Base-by-base conservation (phyloP, 1,140 invertebrate species). In the Temnothorax longispinosus region DNA sequence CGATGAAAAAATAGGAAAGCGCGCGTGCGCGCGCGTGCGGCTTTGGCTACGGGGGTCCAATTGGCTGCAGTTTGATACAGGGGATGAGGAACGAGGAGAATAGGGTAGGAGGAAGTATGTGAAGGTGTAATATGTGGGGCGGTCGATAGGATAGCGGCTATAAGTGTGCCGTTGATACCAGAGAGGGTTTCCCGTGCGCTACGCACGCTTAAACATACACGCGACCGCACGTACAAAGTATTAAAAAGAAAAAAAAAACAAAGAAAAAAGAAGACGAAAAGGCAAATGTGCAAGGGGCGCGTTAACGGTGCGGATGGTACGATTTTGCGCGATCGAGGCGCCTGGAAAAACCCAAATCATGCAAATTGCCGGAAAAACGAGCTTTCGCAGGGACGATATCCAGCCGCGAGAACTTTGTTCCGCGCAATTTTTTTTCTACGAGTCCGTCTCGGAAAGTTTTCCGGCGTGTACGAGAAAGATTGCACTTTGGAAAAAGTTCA, bases 91-190 rank as follows among this genome's bases (percentile, higher is more conserved):
- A 88, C 10, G 71, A 62, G 75, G 75, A 75, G 80, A 74, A 80
- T 32, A 87, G 78, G 62, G 58, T 72, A 85, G 80, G 89, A 86
- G 82, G 64, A 65, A 50, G 58, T 71, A 78, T 84, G 38, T 64
- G 80, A 72, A 84, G 50, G 64, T 58, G 89, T 91, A 89, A 90
- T 91, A 94, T 90, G 90, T 91, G 92, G 90, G 92, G 89, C 88
- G 91, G 87, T 91, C 91, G 90, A 93, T 92, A 92, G 80, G 35
- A 72, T 64, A 67, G 50, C 56, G 72, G 58, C 69, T 77, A 75
- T 88, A 87, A 27, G 27, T 75, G 77, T 62, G 75, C 58, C 71
- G 71, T 60, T 77, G 80, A 84, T 88, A 74, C 52, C 69, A 41
- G 67, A n/a, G 72, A 27, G 54, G 32, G 18, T 67, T 56, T 69